phyloP scores from a whole-genome alignment of 2,797 vertebrate genomes.

The Aeoliscus strigatus region DNA sequence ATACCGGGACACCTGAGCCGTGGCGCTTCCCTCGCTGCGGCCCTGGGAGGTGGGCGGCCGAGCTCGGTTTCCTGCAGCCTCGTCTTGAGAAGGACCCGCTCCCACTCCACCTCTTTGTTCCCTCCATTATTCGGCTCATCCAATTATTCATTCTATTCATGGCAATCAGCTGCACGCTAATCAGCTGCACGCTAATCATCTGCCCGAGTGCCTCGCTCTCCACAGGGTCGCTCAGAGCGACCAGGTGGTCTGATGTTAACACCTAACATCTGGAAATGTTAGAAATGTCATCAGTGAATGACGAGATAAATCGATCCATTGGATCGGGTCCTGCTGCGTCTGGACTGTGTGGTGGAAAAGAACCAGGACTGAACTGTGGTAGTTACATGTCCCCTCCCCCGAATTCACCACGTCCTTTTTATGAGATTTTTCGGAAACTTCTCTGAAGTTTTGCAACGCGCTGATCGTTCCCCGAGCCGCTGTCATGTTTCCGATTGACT shows the following conservation, averaged over 20 bases:
- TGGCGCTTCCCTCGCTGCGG: slow-evolving; percentile 62
- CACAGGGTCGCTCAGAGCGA: slow-evolving; percentile 23
- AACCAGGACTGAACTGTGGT: too few species aligned
- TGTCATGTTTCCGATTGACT: too few species aligned
- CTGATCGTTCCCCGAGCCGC: too few species aligned
- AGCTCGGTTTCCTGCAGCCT: slow-evolving; percentile 55
- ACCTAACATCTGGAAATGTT: not conserved
- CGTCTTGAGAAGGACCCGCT: slow-evolving; percentile 57
- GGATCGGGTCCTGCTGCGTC: too few species aligned
- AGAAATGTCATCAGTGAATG: not conserved
- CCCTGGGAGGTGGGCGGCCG: slow-evolving; percentile 55
- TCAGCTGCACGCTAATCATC: slow-evolving; percentile 44
- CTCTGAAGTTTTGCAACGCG: too few species aligned
- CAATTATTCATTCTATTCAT: slow-evolving; percentile 57
- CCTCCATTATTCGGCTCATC: slow-evolving; percentile 53
- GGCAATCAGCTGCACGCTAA: slow-evolving; percentile 48
- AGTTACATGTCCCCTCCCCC: too few species aligned
- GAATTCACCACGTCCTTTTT: too few species aligned
- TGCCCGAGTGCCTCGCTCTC: slow-evolving; percentile 13
- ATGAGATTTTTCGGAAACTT: too few species aligned
- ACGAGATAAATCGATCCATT: too few species aligned
- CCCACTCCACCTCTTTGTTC: slow-evolving; percentile 45
- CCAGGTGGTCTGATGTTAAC: slow-evolving; percentile 3
- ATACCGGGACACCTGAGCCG: slow-evolving; percentile 66
- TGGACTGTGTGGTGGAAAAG: too few species aligned